Conservation (phyloP, 2,888 invertebrate species). For the Linnaemya tessellans region DNA sequence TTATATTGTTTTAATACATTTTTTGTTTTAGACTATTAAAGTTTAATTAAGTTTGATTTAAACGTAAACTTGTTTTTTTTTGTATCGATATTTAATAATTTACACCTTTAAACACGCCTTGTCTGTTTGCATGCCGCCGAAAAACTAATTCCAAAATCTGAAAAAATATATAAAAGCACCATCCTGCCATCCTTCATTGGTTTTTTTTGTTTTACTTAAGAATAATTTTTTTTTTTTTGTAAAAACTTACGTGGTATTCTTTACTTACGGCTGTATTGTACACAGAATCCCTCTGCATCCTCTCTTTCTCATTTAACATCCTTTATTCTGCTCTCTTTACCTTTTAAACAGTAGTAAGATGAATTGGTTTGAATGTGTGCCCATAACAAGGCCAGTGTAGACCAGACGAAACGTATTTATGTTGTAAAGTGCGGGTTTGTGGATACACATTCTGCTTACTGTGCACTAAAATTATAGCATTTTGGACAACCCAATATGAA, state of each 20-base stretch:
- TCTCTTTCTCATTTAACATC: slow-evolving; percentile 46
- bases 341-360: not conserved
- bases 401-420: slow-evolving; percentile 3
- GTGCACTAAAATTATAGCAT: not conserved
- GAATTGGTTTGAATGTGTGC: not conserved
- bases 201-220: slow-evolving; percentile 25
- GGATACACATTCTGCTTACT: not conserved
- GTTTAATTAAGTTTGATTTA: slow-evolving; percentile 18
- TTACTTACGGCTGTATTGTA: slow-evolving; percentile 12
- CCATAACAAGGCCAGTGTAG: slow-evolving; percentile 19
- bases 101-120: slow-evolving; percentile 55
- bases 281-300: slow-evolving; percentile 64
- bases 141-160: slow-evolving; percentile 62
- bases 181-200: slow-evolving; percentile 2
- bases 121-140: slow-evolving; percentile 68
- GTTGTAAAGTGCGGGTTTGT: not conserved
- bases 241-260: slow-evolving; percentile 36
- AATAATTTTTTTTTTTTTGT: slow-evolving; percentile 50
- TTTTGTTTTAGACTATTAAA: not conserved
- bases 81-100: slow-evolving; percentile 20
- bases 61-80: slow-evolving; percentile 16
- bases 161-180: slow-evolving; percentile 31
- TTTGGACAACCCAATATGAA: not conserved
- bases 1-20: not conserved
- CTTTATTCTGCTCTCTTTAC: slow-evolving; percentile 36